phyloP scores from a whole-genome alignment of 2,888 invertebrate species.

The Amphipyra berbera region DNA sequence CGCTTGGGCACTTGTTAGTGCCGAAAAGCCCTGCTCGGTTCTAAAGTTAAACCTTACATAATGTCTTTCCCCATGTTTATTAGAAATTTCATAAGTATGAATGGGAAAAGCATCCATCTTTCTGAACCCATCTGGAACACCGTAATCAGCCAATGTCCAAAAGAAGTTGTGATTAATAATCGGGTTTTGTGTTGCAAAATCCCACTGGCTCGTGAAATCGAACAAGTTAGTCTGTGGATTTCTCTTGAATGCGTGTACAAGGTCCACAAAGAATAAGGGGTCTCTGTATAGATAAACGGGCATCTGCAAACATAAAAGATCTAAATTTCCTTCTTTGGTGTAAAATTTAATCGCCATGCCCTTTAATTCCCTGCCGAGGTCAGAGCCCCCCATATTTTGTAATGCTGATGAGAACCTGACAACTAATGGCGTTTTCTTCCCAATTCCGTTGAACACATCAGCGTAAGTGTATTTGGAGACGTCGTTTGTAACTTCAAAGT shows the following conservation, averaged over 20 bases:
- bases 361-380: constrained; percentile 73
- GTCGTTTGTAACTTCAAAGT: constrained; percentile 95
- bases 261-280: constrained; percentile 85
- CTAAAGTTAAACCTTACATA: constrained; percentile 97
- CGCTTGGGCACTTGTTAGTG: constrained; percentile 91
- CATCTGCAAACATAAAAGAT: constrained; percentile 82
- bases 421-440: constrained; percentile 90
- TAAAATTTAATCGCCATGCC: constrained; percentile 81
- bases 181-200: constrained; percentile 84
- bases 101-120: constrained; percentile 97
- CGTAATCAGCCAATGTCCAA: constrained; percentile 95
- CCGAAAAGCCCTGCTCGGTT: constrained; percentile 95
- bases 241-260: constrained; percentile 88
- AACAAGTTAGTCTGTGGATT: constrained; percentile 87
- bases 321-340: constrained; percentile 69
- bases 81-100: constrained; percentile 96
- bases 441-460: constrained; percentile 89
- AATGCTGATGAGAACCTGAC: constrained; percentile 90
- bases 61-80: constrained; percentile 91
- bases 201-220: constrained; percentile 82
- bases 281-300: constrained; percentile 89
- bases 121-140: constrained; percentile 95
- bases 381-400: constrained; percentile 91
- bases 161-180: constrained; percentile 93
- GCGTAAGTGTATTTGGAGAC: constrained; percentile 91